Evolutionary conservation across 2,113 vertebrate species (phyloP).

Genomic region (Phocoena sinus): DNA sequence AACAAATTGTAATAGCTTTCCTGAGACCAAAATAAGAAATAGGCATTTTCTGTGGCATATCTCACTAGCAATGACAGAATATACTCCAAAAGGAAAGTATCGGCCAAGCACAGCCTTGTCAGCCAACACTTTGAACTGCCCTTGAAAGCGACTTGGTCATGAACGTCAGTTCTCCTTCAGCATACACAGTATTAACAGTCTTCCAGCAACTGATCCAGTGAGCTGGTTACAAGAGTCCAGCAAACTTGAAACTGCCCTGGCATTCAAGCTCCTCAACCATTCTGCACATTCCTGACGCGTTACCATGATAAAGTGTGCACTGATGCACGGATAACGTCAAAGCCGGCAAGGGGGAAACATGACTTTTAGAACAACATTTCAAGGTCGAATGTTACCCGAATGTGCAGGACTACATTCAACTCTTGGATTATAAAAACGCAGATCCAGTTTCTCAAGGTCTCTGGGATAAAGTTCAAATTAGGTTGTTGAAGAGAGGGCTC

Average conservation of each 20-base stretch:
- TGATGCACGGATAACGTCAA: conserved; percentile 73
- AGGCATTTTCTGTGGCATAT: neutral
- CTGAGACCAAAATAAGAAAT: neutral
- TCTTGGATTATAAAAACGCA: conserved; percentile 57
- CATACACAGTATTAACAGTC: neutral
- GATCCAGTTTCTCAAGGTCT: conserved; percentile 60
- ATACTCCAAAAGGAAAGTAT: neutral
- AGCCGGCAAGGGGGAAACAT: conserved; percentile 30
- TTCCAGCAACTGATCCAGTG: neutral
- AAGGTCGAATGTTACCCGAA: conserved; percentile 64
- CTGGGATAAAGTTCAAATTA: conserved; percentile 57
- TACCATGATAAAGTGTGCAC: conserved; percentile 67
- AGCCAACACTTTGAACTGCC: neutral
- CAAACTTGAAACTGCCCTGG: conserved; percentile 63
- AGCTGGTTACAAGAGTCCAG: conserved; percentile 34
- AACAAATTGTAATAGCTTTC: neutral
- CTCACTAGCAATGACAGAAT: neutral
- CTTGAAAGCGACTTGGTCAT: neutral
- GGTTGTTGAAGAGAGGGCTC: conserved; percentile 27
- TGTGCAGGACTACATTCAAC: conserved; percentile 25
- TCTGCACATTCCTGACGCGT: conserved; percentile 75
- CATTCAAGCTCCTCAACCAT: conserved; percentile 62
- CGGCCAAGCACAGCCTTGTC: neutral
- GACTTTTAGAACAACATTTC: conserved; percentile 69
- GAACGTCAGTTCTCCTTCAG: neutral